Conservation (phyloP, 2,797 vertebrate genomes). For the Clamator glandarius region DNA sequence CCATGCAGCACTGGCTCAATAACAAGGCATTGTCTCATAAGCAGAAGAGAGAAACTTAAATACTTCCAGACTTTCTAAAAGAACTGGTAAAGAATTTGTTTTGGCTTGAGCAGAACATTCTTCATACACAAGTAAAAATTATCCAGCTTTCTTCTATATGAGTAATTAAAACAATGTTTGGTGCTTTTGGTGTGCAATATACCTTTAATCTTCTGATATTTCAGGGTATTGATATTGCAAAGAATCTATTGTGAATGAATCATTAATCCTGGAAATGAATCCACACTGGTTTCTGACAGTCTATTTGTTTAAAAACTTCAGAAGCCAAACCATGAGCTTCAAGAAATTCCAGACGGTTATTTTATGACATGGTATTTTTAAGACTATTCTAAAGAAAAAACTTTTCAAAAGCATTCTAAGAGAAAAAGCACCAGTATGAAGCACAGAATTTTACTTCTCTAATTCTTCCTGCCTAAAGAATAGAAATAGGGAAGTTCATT, state of each 20-base stretch:
- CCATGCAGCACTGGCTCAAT: conserved; percentile 51
- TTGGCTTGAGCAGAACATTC: conserved; percentile 81
- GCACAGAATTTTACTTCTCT: conserved; percentile 38
- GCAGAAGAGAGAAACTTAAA: conserved; percentile 75
- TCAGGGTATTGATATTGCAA: conserved; percentile 76
- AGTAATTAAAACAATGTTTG: conserved; percentile 80
- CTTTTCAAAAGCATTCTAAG: conserved; percentile 51
- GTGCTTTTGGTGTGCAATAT: conserved; percentile 73
- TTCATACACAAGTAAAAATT: conserved; percentile 75
- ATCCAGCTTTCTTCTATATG: conserved; percentile 77
- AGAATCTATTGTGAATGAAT: conserved; percentile 68
- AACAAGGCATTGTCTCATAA: conserved; percentile 76
- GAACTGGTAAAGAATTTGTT: conserved; percentile 81
- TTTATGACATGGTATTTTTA: conserved; percentile 76
- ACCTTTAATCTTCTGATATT: conserved; percentile 80
- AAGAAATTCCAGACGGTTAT: conserved; percentile 80
- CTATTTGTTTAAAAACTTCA: conserved; percentile 79
- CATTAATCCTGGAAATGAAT: conserved; percentile 75
- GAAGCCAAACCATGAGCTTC: conserved; percentile 79
- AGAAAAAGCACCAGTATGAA: conserved; percentile 33
- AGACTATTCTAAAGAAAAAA: conserved; percentile 66
- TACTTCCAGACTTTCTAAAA: conserved; percentile 81
- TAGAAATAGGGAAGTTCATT: conserved; percentile 5
- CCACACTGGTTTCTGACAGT: conserved; percentile 73
- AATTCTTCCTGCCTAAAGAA: conserved; percentile 18